Base-by-base conservation (phyloP, 2,113 vertebrate genomes). In the Chauna torquata region DNA sequence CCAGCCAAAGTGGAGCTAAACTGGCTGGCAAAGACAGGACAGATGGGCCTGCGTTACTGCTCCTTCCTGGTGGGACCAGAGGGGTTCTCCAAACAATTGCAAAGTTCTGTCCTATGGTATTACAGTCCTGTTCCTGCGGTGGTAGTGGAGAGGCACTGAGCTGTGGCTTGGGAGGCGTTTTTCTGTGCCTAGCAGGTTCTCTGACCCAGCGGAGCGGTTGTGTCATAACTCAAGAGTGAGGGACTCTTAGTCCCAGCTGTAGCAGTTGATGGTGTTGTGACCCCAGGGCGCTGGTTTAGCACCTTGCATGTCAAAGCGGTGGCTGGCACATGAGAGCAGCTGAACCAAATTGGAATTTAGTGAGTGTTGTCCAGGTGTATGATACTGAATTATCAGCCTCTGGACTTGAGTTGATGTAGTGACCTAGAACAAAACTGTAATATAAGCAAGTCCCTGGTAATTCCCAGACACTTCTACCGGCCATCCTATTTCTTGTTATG, bases 11-110 rank as follows among this genome's bases (percentile, higher is more conserved):
- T 22, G 19, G 27, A 28, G 18, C 12, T 44, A 11, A 6, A 16
- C 58, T 58, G 57, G 10, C 16, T 32, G 38, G 17, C 5, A 30
- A 9, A 30, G 24, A 4, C 12, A 16, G 78, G 27, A 7, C 5
- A 12, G 30, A 3, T 4, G 25, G 2, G 14, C 16, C 34, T 5
- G 0, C 16, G 7, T 3, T 0, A 0, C 1, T 34, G 2, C 3
- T 1, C 12, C 25, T 22, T 9, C 8, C 3, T 14, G 7, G 3
- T 3, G 17, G 38, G 11, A 36, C 3, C 2, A 14, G 55, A 27
- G 15, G 3, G 4, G 1, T 2, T 49, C 18, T 30, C 9, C 16
- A 11, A 36, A 28, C 57, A 22, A 59, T 8, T 3, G 3, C 0
- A 3, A 11, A 4, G 49, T 50, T 50, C 49, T 1, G 7, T n/a